Percentiles rank a stretch among this genome's conserved stretches.
Evolutionary conservation across 1,140 invertebrate genomes (phyloP).

Genomic region (Orius laevigatus): DNA sequence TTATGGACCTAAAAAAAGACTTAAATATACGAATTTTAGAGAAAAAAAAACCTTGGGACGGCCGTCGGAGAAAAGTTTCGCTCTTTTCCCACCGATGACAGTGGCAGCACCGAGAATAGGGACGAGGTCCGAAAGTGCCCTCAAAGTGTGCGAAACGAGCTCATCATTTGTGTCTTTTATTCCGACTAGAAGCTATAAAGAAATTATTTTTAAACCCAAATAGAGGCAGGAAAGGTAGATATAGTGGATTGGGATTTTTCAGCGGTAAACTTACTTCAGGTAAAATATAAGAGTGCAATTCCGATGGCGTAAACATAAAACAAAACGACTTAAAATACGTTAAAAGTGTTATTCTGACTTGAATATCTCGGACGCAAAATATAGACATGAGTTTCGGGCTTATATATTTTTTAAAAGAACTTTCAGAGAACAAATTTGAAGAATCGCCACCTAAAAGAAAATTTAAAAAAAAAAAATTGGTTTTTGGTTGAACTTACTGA

Average conservation of each 20-base stretch:
- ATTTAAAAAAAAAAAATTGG: no score
- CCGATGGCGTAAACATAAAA: conserved; percentile 46
- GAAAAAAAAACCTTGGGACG: conserved; percentile 35
- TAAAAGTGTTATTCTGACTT: conserved; percentile 50
- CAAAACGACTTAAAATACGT: conserved; percentile 54
- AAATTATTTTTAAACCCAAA: conserved; percentile 9
- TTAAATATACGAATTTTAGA: conserved; percentile 21
- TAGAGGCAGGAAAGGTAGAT: conserved; percentile 1
- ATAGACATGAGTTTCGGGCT: conserved; percentile 56
- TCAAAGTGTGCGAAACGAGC: conserved; percentile 59
- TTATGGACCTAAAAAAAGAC: not conserved
- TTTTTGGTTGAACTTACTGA: conserved; percentile 26
- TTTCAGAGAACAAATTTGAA: conserved; percentile 36
- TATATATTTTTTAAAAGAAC: conserved; percentile 48
- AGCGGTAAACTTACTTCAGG: conserved; percentile 47
- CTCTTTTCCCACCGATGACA: conserved; percentile 64
- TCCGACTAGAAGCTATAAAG: conserved; percentile 53
- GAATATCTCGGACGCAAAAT: conserved; percentile 57
- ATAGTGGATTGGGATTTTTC: conserved; percentile 11
- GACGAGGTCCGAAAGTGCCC: conserved; percentile 61
- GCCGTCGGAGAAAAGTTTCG: conserved; percentile 66
- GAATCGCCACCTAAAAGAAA: conserved; percentile 24
- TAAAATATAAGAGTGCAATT: conserved; percentile 47
- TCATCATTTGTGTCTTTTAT: conserved; percentile 67
- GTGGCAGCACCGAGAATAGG: conserved; percentile 60